Conservation (phyloP, 2,113 vertebrate genomes). For the Crotalus tigris region DNA sequence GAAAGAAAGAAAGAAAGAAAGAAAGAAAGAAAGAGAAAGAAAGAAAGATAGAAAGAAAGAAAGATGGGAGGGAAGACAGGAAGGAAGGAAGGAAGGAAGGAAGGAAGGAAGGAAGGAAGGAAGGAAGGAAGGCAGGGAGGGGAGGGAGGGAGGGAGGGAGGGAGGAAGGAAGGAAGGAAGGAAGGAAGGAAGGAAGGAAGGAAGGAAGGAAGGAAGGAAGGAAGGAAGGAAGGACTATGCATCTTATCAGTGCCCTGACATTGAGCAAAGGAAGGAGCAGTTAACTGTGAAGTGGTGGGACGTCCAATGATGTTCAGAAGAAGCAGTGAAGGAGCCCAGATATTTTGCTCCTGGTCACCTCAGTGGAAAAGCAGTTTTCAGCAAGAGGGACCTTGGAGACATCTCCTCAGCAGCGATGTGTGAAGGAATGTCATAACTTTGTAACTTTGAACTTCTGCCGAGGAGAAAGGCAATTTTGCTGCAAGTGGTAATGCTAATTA, state of each 20-base stretch:
- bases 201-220: neutral
- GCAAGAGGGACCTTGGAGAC: conserved; percentile 41
- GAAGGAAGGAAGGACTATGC: neutral
- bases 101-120: no score
- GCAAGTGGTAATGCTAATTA: conserved; percentile 62
- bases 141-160: no score
- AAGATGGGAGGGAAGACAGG: no score
- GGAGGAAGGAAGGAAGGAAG: no score
- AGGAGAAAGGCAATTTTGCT: conserved; percentile 57
- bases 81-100: no score
- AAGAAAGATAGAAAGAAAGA: no score
- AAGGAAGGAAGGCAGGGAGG: no score
- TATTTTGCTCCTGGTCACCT: neutral
- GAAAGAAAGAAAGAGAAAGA: no score
- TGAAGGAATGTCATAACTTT: conserved; percentile 49
- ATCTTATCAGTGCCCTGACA: neutral
- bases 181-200: neutral
- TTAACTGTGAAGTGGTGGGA: neutral
- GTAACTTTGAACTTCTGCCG: conserved; percentile 58
- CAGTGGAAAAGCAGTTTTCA: conserved; percentile 12
- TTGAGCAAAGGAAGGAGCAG: neutral
- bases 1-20: neutral
- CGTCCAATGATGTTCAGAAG: neutral
- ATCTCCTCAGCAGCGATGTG: conserved; percentile 47
- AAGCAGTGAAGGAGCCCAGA: neutral